Evolutionary conservation across 2,888 invertebrate genomes (phyloP).

Genomic region (Carabus problematicus): DNA sequence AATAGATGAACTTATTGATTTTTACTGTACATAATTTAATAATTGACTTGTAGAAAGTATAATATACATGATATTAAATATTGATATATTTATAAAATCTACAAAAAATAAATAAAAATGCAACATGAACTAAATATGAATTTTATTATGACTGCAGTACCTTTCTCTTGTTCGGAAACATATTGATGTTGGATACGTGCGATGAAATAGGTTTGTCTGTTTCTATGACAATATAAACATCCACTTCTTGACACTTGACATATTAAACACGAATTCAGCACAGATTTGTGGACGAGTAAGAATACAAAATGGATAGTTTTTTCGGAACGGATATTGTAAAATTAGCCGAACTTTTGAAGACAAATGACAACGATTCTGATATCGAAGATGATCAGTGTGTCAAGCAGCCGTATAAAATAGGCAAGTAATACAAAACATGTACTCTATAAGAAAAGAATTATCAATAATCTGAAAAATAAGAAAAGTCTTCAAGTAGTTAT

Average conservation of each 20-base stretch:
- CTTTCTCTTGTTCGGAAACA: no score
- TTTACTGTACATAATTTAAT: slow-evolving; percentile 57
- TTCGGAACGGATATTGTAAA: slow-evolving; percentile 52
- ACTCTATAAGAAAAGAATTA: no score
- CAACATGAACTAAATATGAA: slow-evolving; percentile 28
- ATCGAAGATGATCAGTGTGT: slow-evolving; percentile 52
- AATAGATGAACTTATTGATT: slow-evolving; percentile 43
- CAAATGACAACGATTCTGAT: slow-evolving; percentile 50
- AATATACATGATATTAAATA: slow-evolving; percentile 56
- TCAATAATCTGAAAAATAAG: neutral
- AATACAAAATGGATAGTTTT: slow-evolving; percentile 50
- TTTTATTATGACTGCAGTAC: neutral
- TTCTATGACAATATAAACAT: neutral
- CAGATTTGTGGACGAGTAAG: no score
- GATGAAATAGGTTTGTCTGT: neutral
- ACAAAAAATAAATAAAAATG: slow-evolving; percentile 22
- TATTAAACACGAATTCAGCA: no score
- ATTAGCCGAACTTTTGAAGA: slow-evolving; percentile 54
- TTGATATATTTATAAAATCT: slow-evolving; percentile 58
- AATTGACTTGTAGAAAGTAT: slow-evolving; percentile 54
- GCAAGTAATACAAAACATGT: neutral
- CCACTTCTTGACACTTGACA: neutral
- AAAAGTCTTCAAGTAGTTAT: neutral
- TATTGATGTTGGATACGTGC: no score
- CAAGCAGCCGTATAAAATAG: slow-evolving; percentile 11